These are phyloP conservation scores for Anguilla japonica DNA, from an alignment of 2,113 vertebrate genomes.

Conservation along the genomic window DNA sequence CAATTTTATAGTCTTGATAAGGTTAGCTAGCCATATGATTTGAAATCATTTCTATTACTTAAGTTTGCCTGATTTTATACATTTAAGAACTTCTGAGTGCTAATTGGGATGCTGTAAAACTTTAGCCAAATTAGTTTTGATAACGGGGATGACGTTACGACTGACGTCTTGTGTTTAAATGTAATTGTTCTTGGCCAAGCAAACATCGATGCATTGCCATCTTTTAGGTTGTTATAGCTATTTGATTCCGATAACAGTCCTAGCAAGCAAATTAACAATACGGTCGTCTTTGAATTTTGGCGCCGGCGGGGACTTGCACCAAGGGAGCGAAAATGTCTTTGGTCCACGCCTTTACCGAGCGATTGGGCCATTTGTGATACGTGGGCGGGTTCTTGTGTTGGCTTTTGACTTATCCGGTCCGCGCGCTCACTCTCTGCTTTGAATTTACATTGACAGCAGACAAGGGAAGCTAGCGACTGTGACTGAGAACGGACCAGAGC, in stretches of 20 bases:
- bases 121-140: no score
- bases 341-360: background rate
- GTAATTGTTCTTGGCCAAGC: background rate
- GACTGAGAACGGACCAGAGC: no score
- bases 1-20: background rate
- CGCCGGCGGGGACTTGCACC: slow-evolving; percentile 35
- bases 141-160: no score
- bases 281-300: slow-evolving; percentile 15
- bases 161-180: no score
- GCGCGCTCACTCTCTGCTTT: background rate
- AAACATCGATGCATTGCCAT: background rate
- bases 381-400: slow-evolving; percentile 4
- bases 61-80: background rate
- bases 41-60: background rate
- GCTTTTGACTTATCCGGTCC: background rate
- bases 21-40: background rate
- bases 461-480: no score
- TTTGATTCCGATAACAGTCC: no score
- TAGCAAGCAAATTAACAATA: background rate
- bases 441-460: no score
- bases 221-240: background rate
- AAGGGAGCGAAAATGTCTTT: slow-evolving; percentile 4
- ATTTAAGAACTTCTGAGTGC: no score
- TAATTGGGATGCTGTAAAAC: no score
- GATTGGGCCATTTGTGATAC: slow-evolving; percentile 1